These are phyloP conservation scores for Episyrphus balteatus DNA, from an alignment of 1,140 invertebrate species.

Conservation along the genomic window DNA sequence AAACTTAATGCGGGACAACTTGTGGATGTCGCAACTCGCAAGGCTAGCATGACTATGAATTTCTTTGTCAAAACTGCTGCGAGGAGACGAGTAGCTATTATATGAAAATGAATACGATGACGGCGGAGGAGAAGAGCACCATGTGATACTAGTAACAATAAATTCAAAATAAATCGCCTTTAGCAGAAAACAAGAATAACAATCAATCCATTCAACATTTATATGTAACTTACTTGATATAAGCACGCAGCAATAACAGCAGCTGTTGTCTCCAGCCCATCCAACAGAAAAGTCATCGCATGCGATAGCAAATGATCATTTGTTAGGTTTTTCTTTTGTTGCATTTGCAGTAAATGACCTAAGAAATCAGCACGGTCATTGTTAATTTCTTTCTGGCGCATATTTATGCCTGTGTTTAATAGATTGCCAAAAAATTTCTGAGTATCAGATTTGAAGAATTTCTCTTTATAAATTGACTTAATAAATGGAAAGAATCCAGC, in stretches of 20 bases:
- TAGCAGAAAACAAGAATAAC: too few relatives aligned
- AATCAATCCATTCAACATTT: too few relatives aligned
- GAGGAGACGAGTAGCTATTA: too few relatives aligned
- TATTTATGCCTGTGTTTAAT: constrained; percentile 22
- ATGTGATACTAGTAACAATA: too few relatives aligned
- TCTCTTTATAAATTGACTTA: constrained; percentile 9
- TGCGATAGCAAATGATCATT: constrained; percentile 11
- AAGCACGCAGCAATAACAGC: constrained; percentile 13
- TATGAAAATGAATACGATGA: too few relatives aligned
- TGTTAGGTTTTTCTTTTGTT: constrained; percentile 18
- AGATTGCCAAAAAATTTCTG: constrained; percentile 28
- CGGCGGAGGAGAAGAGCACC: too few relatives aligned
- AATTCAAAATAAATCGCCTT: too few relatives aligned
- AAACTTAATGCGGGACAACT: too few relatives aligned
- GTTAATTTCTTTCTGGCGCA: constrained; percentile 12
- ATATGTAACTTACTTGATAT: constrained; percentile 11
- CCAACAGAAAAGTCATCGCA: constrained; percentile 26
- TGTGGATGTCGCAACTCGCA: too few relatives aligned
- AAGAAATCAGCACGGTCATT: constrained; percentile 27
- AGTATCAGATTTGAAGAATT: constrained; percentile 15
- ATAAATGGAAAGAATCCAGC: constrained; percentile 15
- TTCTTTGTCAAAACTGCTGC: too few relatives aligned
- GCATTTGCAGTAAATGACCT: constrained; percentile 30
- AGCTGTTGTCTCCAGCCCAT: constrained; percentile 30
- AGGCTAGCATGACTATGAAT: too few relatives aligned